phyloP scores from a whole-genome alignment of 1,140 invertebrate genomes.

The Metaphire vulgaris region DNA sequence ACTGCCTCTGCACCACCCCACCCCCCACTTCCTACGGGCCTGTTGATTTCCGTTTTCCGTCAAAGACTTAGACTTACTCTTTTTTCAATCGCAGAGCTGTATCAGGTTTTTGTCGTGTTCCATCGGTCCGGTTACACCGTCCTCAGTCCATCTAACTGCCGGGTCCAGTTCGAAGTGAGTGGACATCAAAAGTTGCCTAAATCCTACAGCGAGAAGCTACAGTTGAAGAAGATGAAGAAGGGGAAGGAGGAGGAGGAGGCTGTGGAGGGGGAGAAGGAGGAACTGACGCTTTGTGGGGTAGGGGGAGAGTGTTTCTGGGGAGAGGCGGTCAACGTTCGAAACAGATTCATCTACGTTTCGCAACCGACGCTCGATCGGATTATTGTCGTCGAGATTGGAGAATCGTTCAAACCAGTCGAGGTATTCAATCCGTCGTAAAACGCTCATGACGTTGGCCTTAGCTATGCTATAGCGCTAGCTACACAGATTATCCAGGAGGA shows the following conservation, averaged over 20 bases:
- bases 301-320: slow-evolving; percentile 57
- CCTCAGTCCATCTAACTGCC: slow-evolving; percentile 66
- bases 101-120: slow-evolving; percentile 65
- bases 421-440: slow-evolving; percentile 30
- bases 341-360: slow-evolving; percentile 67
- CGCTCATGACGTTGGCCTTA: not conserved
- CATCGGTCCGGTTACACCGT: slow-evolving; percentile 70
- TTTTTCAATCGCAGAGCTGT: slow-evolving; percentile 56
- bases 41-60: no score
- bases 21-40: no score
- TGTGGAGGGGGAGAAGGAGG: no score
- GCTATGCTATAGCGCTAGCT: not conserved
- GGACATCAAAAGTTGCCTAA: slow-evolving; percentile 47
- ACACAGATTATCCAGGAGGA: no score
- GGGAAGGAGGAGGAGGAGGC: no score
- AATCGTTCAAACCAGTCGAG: slow-evolving; percentile 45
- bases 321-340: slow-evolving; percentile 65
- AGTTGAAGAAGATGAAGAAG: slow-evolving; percentile 35
- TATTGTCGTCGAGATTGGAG: slow-evolving; percentile 56
- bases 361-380: slow-evolving; percentile 67
- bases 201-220: slow-evolving; percentile 35
- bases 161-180: slow-evolving; percentile 65
- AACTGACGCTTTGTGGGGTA: slow-evolving; percentile 38
- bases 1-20: no score
- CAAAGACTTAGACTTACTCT: no score